phyloP scores from a whole-genome alignment of 2,113 vertebrate genomes.

The Peucedramus taeniatus region DNA sequence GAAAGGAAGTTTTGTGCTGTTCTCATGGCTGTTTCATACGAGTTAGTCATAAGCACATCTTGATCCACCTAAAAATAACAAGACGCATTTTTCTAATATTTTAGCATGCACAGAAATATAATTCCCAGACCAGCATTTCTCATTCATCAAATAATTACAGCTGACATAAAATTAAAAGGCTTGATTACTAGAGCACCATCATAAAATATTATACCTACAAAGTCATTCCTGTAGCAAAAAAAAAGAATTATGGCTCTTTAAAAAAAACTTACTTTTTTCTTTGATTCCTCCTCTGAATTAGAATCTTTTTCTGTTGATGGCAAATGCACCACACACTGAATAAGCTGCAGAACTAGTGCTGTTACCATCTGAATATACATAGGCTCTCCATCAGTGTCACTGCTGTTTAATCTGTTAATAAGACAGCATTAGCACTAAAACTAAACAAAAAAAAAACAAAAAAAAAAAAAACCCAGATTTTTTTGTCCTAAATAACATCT shows the following conservation, averaged over 20 bases:
- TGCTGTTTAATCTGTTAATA: constrained; percentile 87
- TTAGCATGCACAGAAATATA: background rate
- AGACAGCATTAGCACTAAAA: background rate
- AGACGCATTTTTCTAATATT: background rate
- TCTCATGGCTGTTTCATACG: constrained; percentile 97
- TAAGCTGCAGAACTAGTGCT: constrained; percentile 91
- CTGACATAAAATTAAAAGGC: background rate
- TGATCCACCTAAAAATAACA: constrained; percentile 86
- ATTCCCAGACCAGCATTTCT: background rate
- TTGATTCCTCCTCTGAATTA: constrained; percentile 82
- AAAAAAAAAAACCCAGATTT: background rate
- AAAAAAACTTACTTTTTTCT: constrained; percentile 82
- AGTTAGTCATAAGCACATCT: constrained; percentile 96
- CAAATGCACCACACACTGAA: constrained; percentile 94
- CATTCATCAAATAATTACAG: background rate
- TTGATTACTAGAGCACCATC: background rate
- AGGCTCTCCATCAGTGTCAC: constrained; percentile 90
- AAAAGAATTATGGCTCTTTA: background rate
- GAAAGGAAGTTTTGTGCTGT: constrained; percentile 98
- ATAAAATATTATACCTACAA: background rate
- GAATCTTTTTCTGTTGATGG: constrained; percentile 82
- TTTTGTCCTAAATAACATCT: background rate
- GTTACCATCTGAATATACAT: constrained; percentile 98
- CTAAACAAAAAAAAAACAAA: background rate
- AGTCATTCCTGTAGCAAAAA: background rate